phyloP scores from a whole-genome alignment of 2,797 vertebrate genomes.

The Chloroceryle amazona region DNA sequence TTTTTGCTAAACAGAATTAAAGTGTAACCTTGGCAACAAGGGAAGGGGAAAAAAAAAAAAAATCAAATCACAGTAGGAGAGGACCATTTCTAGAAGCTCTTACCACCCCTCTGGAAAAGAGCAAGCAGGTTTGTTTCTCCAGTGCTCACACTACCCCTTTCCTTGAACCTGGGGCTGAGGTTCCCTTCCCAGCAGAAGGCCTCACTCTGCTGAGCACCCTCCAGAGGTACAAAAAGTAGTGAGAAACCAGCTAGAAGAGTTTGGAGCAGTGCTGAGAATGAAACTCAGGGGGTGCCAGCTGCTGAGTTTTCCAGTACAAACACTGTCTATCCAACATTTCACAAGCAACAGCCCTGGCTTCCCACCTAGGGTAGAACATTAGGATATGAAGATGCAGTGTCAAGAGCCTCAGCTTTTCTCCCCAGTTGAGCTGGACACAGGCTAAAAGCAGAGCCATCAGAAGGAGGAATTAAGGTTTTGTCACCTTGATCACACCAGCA shows the following conservation, averaged over 20 bases:
- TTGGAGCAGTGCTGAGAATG: background rate
- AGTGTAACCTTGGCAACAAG: background rate
- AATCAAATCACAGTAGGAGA: background rate
- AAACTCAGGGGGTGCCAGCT: background rate
- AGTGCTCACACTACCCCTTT: background rate
- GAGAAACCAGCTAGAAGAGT: background rate
- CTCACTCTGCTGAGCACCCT: background rate
- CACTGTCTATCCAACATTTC: background rate
- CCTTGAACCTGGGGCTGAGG: background rate
- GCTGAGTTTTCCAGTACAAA: background rate
- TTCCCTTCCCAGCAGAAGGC: background rate
- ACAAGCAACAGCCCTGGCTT: background rate
- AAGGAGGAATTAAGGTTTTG: background rate
- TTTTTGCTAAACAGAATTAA: background rate
- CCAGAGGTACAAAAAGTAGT: background rate
- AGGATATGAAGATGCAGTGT: background rate
- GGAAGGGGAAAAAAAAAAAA: background rate
- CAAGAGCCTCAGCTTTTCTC: background rate
- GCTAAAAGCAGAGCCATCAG: background rate
- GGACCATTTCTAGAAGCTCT: background rate
- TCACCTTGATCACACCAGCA: background rate
- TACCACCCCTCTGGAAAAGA: background rate
- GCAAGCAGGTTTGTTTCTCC: accelerated
- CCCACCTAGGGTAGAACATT: background rate
- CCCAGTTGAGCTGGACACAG: background rate